Evolutionary conservation across 1,140 invertebrate species (phyloP).

Genomic region (Orchestia grillus): DNA sequence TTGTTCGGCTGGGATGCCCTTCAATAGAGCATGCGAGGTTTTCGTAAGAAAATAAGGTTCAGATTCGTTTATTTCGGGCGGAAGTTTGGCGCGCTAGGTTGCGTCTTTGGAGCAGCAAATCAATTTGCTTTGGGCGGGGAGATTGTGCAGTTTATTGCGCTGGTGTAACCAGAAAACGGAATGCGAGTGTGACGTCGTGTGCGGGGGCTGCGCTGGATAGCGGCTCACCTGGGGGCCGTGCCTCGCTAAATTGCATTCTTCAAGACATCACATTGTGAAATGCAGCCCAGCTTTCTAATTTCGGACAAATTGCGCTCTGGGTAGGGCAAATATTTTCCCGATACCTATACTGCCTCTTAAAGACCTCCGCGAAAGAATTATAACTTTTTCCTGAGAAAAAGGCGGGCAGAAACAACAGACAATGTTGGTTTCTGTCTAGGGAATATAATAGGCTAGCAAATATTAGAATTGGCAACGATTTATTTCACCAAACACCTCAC

Average conservation of each 20-base stretch:
- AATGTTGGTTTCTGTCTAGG: neutral
- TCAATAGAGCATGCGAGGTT: neutral
- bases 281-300: neutral
- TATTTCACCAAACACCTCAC: neutral
- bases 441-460: neutral
- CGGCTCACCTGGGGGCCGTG: neutral
- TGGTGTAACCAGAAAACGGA: conserved; percentile 42
- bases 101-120: conserved; percentile 30
- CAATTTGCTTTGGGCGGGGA: conserved; percentile 1
- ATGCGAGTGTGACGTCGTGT: conserved; percentile 16
- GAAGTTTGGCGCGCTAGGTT: neutral
- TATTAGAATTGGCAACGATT: neutral
- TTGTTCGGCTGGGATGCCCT: neutral
- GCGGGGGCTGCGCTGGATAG: neutral
- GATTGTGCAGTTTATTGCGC: conserved; percentile 39
- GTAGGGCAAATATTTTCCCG: neutral
- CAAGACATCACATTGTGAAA: neutral
- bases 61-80: neutral
- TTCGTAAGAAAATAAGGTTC: neutral
- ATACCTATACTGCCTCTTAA: neutral
- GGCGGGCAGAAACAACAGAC: neutral
- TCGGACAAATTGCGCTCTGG: neutral
- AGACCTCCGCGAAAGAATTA: neutral
- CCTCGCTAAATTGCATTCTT: conserved; percentile 23
- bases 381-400: neutral